Base-by-base conservation (phyloP, 2,797 vertebrate genomes). In the Rhinichthys osculus region DNA sequence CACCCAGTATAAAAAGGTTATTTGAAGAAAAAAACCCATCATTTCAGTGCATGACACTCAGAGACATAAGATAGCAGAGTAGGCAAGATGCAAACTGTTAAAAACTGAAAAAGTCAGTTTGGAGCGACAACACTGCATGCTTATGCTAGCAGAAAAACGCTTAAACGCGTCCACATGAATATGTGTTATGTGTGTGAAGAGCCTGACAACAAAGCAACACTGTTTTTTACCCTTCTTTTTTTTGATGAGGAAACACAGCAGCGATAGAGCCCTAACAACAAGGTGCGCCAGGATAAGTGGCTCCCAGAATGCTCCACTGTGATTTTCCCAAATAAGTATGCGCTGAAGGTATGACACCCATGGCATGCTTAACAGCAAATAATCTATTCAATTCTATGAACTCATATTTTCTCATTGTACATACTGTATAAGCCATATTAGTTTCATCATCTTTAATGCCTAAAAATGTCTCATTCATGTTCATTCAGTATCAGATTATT, bases 71-170 rank as follows among this genome's bases (percentile, higher is more conserved):
- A 81, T 44, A 69, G 78, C 69, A 67, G 71, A 82, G 79, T 77
- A 27, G 54, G 67, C 85, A 82, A 71, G 78, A 87, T 74, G 85
- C 77, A 87, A 86, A 85, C 82, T 84, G 85, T 84, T 84, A 88
- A 88, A 81, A 86, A 82, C 80, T 30, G 90, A 79, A 91, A 92
- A 90, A 92, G 87, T 90, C 90, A 92, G 92, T 92, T 88, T 85
- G 91, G 44, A 44, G 92, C 89, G 91, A 92, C 91, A 89, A 91
- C 76, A 85, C 87, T 67, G 91, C 89, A 47, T 95, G 95, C 95
- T 96, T 95, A 95, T 94, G 94, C 92, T 92, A 95, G 95, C 95
- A 96, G 94, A 95, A 95, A 95, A 89, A 81, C 85, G 90, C 91
- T 95, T 95, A 95, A 95, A 95, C 91, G 91, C 91, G 92, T 90